Evolutionary conservation across 2,888 invertebrate genomes (phyloP), one percentile per base, ranked within the genome.

Genomic region (Capitulum mitella): DNA sequence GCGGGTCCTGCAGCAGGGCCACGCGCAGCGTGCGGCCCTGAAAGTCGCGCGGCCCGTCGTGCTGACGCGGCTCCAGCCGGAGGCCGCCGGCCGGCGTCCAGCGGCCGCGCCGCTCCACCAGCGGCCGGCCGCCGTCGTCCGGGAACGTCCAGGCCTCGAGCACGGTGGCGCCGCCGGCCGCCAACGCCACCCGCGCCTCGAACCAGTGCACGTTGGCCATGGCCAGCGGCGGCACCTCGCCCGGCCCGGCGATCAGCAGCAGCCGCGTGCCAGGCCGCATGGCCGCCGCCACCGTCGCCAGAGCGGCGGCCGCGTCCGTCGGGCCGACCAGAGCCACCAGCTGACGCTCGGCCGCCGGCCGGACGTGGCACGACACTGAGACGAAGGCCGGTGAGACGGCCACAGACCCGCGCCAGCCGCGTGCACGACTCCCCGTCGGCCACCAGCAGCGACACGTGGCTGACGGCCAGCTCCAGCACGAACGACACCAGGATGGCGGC

Each of bases 1-100:
- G 43, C 10, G 43, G 29, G n/a, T 26, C n/a, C n/a, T 40, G 12
- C 43, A 16, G n/a, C 29, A 43, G 8, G 6, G 46, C 29, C 19
- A 75, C 75, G n/a, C 75, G 40, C 75, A 75, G 43, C 2, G 19
- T 6, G 29, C 75, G 75, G 12, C 75, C 75, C 14, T 75, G 43
- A 43, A 75, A 75, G 75, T 75, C 29, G 40, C 26, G 22, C 12
- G 75, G 75, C 29, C 43, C 75, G 26, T 26, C n/a, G 75, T 75
- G 14, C 29, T 26, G 75, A 19, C 37, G 16, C 22, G 64, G 34
- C 19, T 19, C 34, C 16, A 64, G 64, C 34, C 6, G 19, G n/a
- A 64, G 64, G 1, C 64, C 64, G 2, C 12, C 34, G 16, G 16
- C 37, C 6, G 34, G 34, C 5, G 19, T 64, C 64, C 64, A 64